A percentile compares a stretch with the other conserved stretches of the same genome.
These are phyloP conservation scores for Mimachlamys varia DNA, from an alignment of 2,888 invertebrate species.

Conservation along the genomic window DNA sequence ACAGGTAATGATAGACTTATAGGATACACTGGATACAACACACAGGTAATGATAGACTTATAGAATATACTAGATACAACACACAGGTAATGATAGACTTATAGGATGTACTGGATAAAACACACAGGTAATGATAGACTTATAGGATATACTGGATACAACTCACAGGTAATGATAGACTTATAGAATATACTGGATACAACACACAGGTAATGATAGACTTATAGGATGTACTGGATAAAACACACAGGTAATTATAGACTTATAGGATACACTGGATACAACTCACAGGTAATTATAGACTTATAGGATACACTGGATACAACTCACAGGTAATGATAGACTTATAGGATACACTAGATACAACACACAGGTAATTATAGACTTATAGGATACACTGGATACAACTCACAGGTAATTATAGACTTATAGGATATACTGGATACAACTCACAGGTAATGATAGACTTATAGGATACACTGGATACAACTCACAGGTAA, in stretches of 20 bases:
- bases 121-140: constrained; percentile 67
- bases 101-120: constrained; percentile 71
- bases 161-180: no score
- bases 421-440: no score
- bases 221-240: constrained; percentile 71
- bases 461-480: constrained; percentile 72
- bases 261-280: no score
- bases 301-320: no score
- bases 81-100: constrained; percentile 53
- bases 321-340: not conserved
- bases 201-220: constrained; percentile 48
- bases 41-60: no score
- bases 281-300: no score
- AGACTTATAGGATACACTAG: constrained; percentile 71
- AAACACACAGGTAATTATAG: constrained; percentile 70
- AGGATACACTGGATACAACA: no score
- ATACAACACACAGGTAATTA: constrained; percentile 72
- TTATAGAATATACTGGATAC: no score
- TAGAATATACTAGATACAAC: no score
- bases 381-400: no score
- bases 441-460: not conserved
- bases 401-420: no score
- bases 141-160: no score
- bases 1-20: constrained; percentile 68
- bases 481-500: constrained; percentile 72